Evolutionary conservation across 2,113 vertebrate species (phyloP).

Genomic region (Python bivittatus): DNA sequence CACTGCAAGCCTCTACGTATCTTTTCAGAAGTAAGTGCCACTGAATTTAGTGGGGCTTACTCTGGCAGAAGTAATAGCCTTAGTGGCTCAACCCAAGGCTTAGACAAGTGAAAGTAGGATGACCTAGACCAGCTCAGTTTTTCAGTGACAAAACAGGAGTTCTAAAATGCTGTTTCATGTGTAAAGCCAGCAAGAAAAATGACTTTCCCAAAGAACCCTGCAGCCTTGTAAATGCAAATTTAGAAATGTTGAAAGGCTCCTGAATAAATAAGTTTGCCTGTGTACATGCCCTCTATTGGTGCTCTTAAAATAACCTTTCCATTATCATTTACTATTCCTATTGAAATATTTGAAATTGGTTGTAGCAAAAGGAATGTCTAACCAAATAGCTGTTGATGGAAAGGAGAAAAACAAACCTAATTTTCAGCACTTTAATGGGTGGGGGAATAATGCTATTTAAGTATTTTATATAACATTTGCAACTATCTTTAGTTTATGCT

Average conservation of each 20-base stretch:
- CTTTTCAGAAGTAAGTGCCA: neutral
- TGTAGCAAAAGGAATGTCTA: neutral
- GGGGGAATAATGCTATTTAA: neutral
- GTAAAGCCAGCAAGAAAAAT: neutral
- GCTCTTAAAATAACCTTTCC: conserved; percentile 30
- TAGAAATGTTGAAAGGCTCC: neutral
- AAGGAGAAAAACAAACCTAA: neutral
- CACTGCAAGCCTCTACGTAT: neutral
- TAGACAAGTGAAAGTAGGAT: neutral
- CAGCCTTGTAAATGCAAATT: rapidly evolving
- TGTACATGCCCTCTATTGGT: neutral
- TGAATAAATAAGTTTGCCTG: neutral
- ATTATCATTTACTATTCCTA: conserved; percentile 24
- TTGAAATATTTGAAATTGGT: neutral
- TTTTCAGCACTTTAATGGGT: conserved; percentile 16
- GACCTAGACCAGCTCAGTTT: conserved; percentile 14
- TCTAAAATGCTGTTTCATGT: neutral
- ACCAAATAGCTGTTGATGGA: neutral
- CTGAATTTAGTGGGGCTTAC: neutral
- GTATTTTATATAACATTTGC: neutral
- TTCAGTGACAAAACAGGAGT: neutral
- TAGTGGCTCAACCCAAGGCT: neutral
- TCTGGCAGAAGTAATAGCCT: neutral
- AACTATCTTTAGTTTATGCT: neutral
- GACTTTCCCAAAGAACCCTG: conserved; percentile 11